Evolutionary conservation across 2,888 invertebrate genomes (phyloP).

Genomic region (Sminthurides aquaticus): DNA sequence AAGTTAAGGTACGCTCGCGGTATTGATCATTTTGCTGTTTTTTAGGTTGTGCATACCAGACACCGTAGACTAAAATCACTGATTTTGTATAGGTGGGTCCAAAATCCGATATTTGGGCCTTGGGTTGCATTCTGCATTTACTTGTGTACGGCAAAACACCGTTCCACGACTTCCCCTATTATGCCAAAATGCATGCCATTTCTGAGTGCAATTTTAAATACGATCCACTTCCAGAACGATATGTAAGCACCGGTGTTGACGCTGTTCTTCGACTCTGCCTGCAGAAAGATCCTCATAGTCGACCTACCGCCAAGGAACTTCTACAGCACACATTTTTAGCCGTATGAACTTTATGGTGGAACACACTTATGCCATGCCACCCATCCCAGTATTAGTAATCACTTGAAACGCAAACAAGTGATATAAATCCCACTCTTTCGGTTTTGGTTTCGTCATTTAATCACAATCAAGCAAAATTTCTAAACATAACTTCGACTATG

Average conservation of each 20-base stretch:
- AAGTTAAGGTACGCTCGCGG: conserved; percentile 43
- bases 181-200: conserved; percentile 69
- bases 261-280: conserved; percentile 65
- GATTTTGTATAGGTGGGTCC: conserved; percentile 69
- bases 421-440: too few relatives aligned
- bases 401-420: too few relatives aligned
- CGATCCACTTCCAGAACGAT: conserved; percentile 49
- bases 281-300: conserved; percentile 60
- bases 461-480: too few relatives aligned
- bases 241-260: conserved; percentile 56
- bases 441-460: too few relatives aligned
- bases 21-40: conserved; percentile 1
- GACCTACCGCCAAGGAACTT: conserved; percentile 69
- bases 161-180: conserved; percentile 70
- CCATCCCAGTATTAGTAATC: too few relatives aligned
- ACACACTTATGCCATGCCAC: too few relatives aligned
- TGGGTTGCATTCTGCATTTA: conserved; percentile 92
- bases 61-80: too few relatives aligned
- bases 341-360: too few relatives aligned
- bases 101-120: conserved; percentile 94
- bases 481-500: too few relatives aligned
- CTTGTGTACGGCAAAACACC: conserved; percentile 85
- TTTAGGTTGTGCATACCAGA: background rate
- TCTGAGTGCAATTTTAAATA: conserved; percentile 66
- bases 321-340: conserved; percentile 53